Conservation (phyloP, 2,113 vertebrate species). For the Ochotona curzoniae region DNA sequence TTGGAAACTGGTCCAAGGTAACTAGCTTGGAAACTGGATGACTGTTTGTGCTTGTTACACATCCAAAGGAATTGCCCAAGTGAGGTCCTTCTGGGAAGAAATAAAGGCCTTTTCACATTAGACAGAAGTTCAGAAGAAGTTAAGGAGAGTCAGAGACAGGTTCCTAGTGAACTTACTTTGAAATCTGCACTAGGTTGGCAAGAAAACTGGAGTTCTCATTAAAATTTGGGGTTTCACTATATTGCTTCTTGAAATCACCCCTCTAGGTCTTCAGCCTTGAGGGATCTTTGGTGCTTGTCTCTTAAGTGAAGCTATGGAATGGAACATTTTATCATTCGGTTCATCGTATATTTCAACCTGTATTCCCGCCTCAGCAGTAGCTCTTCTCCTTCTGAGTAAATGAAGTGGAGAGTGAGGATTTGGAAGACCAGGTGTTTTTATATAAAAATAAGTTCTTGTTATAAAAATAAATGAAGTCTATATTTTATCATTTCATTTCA, state of each 20-base stretch:
- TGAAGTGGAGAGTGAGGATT: constrained; percentile 40
- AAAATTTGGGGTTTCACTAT: constrained; percentile 61
- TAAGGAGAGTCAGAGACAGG: constrained; percentile 20
- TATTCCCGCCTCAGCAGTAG: neutral
- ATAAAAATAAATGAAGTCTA: constrained; percentile 79
- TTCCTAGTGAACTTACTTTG: constrained; percentile 24
- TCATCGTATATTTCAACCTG: constrained; percentile 48
- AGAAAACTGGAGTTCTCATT: constrained; percentile 59
- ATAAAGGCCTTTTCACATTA: neutral
- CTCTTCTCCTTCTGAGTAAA: constrained; percentile 48
- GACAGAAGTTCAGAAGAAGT: constrained; percentile 48
- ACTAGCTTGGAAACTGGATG: neutral
- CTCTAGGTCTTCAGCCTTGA: constrained; percentile 52
- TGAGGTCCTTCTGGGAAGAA: neutral
- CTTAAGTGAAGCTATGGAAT: constrained; percentile 29
- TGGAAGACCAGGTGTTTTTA: constrained; percentile 50
- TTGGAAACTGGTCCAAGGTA: neutral
- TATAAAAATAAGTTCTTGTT: constrained; percentile 69
- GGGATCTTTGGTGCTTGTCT: constrained; percentile 68
- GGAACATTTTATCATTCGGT: constrained; percentile 67
- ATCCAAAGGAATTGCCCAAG: neutral
- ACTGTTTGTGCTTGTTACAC: neutral
- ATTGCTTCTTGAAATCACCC: constrained; percentile 73
- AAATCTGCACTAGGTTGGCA: constrained; percentile 20
- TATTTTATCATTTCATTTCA: constrained; percentile 80